Base-by-base conservation (phyloP, 2,113 vertebrate genomes). In the Rhinichthys klamathensis region DNA sequence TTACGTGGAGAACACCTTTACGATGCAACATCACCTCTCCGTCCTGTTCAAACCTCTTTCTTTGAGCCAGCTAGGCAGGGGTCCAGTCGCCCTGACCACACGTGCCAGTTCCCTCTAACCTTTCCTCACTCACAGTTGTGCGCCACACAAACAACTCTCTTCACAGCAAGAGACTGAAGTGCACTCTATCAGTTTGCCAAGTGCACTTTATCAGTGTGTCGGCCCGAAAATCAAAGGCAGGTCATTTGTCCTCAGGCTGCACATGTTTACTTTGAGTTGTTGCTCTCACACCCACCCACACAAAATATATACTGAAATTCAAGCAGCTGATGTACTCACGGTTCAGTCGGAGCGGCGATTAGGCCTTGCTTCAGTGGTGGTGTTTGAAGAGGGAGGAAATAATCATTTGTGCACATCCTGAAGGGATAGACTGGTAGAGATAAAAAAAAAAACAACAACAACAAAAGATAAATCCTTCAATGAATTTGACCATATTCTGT, bases 141-240 rank as follows among this genome's bases (percentile, higher is more conserved):
- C 25, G 35, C 51, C 54, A n/a, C 58, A 25, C 35, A 81, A 61
- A 81, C 60, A 67, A 21, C 61, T 81, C 9, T 41, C 23, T 41
- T 78, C 13, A 23, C 82, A 74, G 82, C 75, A 27, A 35, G 80
- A 61, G 32, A 78, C 82, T 32, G 69, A 60, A 80, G 63, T 72
- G 76, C 65, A 85, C 65, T 85, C 56, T 60, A 73, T 60, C 60
- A 38, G 79, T 54, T 79, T 80, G 65, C 80, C 27, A 65, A 82
- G 65, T 72, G 76, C 51, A 73, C 65, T 85, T 85, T 85, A 73
- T 72, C 46, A 63, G 79, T 16, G 58, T 74, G 80, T 72, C 21
- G 49, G 67, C 16, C 58, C 63, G 38, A 27, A 63, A 79, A 87
- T 87, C 75, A 63, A 87, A 80, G 86, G 67, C 81, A 63, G 86